Percentiles rank a stretch among this genome's conserved stretches.
These are phyloP conservation scores for Drosophila subpulchrella DNA, from an alignment of 1,140 invertebrate species.

Conservation along the genomic window DNA sequence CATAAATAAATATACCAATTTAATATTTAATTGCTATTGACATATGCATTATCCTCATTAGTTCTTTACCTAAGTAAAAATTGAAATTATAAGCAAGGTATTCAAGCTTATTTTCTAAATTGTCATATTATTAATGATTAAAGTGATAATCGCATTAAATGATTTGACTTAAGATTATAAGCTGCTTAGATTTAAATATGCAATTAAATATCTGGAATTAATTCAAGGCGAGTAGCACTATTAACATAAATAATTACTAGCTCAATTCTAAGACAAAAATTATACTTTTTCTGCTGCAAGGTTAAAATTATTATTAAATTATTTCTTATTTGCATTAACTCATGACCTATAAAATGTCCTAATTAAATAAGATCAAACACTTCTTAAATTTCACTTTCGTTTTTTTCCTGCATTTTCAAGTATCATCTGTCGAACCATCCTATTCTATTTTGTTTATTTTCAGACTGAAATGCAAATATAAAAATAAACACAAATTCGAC, in stretches of 20 bases:
- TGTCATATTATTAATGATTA: background rate
- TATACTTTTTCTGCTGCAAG: background rate
- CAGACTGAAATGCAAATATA: slow-evolving; percentile 19
- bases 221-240: background rate
- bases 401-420: background rate
- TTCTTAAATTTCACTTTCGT: slow-evolving; percentile 31
- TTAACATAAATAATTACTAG: background rate
- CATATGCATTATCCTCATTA: too few relatives aligned
- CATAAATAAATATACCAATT: background rate
- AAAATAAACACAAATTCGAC: slow-evolving; percentile 31
- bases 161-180: too few relatives aligned
- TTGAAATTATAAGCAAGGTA: background rate
- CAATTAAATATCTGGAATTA: background rate
- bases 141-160: too few relatives aligned
- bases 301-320: background rate
- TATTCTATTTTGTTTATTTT: slow-evolving; percentile 11
- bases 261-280: background rate
- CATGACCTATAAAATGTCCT: too few relatives aligned
- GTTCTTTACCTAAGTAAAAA: background rate
- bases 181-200: background rate
- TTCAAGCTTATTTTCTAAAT: background rate
- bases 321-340: background rate
- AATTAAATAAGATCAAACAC: background rate
- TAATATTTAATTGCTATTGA: too few relatives aligned
- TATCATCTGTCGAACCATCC: slow-evolving; percentile 12